Percentiles rank a stretch among this genome's conserved stretches.
phyloP scores from a whole-genome alignment of 2,113 vertebrate species.

The Coryphaenoides rupestris region DNA sequence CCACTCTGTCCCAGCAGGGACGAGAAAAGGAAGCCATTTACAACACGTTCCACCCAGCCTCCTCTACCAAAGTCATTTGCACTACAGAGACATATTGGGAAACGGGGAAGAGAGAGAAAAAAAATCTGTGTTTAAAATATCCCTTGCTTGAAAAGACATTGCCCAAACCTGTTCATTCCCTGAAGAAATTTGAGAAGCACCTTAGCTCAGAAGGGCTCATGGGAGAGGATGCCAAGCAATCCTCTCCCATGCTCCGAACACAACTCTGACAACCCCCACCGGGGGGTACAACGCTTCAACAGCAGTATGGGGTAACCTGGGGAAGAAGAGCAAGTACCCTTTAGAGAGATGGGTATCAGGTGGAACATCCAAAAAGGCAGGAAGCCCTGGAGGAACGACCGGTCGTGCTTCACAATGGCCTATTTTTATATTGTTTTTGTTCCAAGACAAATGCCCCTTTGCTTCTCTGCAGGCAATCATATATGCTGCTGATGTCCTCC shows the following conservation, averaged over 20 bases:
- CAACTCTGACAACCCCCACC: no score
- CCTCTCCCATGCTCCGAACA: background rate
- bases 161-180: slow-evolving; percentile 23
- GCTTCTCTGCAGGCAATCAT: no score
- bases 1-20: slow-evolving; percentile 32
- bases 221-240: background rate
- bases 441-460: no score
- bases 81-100: slow-evolving; percentile 18
- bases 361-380: no score
- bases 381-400: no score
- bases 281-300: no score
- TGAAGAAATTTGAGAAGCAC: background rate
- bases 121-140: slow-evolving; percentile 17
- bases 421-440: no score
- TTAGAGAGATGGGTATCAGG: no score
- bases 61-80: slow-evolving; percentile 29
- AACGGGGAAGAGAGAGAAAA: background rate
- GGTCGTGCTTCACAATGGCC: no score
- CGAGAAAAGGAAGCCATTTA: slow-evolving; percentile 29
- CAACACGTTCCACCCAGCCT: slow-evolving; percentile 3
- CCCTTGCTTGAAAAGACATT: slow-evolving; percentile 11
- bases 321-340: no score
- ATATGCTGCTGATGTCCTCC: no score
- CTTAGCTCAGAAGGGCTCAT: background rate
- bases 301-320: no score